Evolutionary conservation across 92 coral and sea anemone species (phyloP).

Genomic region (Palythoa grandiflora): DNA sequence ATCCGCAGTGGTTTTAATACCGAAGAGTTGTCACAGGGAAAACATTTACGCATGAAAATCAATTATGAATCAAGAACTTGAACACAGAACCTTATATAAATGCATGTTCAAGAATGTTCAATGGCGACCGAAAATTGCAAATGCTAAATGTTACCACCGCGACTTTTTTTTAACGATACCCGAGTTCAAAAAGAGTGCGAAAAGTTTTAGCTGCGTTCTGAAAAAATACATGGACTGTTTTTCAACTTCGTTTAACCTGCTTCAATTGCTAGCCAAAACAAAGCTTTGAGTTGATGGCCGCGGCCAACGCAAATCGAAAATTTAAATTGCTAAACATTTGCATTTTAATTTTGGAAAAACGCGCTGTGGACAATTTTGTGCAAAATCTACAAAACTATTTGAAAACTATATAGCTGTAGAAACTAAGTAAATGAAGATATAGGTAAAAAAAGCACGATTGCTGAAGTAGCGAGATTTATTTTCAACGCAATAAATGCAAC

Average conservation of each 20-base stretch:
- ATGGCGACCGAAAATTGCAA: no score
- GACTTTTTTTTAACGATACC: background rate
- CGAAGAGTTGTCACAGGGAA: background rate
- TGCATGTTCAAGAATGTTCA: no score
- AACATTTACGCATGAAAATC: background rate
- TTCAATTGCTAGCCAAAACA: background rate
- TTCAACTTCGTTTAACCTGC: background rate
- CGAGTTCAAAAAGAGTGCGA: background rate
- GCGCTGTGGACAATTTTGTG: background rate
- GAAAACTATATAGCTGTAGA: background rate
- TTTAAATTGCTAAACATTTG: slow-evolving; percentile 38
- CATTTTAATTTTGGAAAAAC: background rate
- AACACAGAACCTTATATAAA: background rate
- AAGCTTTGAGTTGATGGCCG: background rate
- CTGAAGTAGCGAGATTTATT: background rate
- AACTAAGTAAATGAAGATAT: background rate
- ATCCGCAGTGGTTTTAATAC: background rate
- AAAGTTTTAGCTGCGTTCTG: background rate
- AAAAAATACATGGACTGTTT: background rate
- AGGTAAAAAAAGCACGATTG: background rate
- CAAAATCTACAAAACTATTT: background rate
- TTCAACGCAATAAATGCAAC: slow-evolving; percentile 18
- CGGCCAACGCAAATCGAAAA: slow-evolving; percentile 25
- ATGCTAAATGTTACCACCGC: background rate
- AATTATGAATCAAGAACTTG: background rate